phyloP scores from a whole-genome alignment of 2,113 vertebrate genomes.

The Ciconia stormi region DNA sequence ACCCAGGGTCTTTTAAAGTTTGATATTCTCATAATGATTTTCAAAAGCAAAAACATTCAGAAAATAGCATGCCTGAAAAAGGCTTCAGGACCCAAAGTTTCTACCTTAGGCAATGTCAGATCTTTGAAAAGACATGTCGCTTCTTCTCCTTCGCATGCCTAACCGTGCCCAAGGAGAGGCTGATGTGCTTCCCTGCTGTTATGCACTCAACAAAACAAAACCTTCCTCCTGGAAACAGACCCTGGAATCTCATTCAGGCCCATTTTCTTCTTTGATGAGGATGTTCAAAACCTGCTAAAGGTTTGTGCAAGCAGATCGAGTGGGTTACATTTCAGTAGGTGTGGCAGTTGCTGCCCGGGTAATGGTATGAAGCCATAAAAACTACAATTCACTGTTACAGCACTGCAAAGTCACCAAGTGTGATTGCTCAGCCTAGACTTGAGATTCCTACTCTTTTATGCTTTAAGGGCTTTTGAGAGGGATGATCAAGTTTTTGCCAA shows the following conservation, averaged over 20 bases:
- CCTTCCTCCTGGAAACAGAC: conserved; percentile 43
- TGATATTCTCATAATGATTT: background rate
- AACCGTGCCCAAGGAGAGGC: conserved; percentile 14
- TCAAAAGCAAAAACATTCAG: background rate
- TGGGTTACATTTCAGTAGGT: background rate
- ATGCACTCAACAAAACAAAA: conserved; percentile 14
- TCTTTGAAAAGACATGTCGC: background rate
- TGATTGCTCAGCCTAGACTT: background rate
- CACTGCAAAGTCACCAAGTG: background rate
- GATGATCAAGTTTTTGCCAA: conserved; percentile 44
- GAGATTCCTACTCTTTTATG: background rate
- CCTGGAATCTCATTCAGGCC: conserved; percentile 47
- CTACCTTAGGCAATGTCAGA: background rate
- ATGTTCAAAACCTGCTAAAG: conserved; percentile 32
- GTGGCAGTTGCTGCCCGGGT: background rate
- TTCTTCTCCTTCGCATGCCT: background rate
- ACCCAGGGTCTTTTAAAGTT: background rate
- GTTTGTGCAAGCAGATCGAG: background rate
- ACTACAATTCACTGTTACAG: background rate
- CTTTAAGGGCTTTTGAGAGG: background rate
- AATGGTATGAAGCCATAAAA: background rate
- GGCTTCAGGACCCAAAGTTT: background rate
- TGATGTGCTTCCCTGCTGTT: conserved; percentile 15
- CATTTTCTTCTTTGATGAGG: conserved; percentile 22
- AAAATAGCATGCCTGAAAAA: background rate